phyloP scores from a whole-genome alignment of 2,888 invertebrate genomes.

The Chydorus sphaericus region DNA sequence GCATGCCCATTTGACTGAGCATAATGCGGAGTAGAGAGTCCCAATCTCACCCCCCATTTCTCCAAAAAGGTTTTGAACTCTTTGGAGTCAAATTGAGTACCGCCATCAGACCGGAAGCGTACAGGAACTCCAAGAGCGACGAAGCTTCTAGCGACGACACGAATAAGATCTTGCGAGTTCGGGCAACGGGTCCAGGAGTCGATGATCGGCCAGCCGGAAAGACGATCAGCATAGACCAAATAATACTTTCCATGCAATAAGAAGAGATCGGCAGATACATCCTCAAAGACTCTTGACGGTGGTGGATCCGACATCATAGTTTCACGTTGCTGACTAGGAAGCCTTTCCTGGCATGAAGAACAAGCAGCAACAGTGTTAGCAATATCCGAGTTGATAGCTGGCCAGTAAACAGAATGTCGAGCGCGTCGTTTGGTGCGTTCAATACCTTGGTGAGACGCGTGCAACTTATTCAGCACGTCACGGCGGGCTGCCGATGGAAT shows the following conservation, averaged over 20 bases:
- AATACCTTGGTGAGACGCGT: constrained; percentile 20
- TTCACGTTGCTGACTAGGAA: neutral
- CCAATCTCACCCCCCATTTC: constrained; percentile 3
- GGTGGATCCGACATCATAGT: neutral
- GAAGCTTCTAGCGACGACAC: constrained; percentile 14
- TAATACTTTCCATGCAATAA: constrained; percentile 1
- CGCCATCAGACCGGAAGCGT: constrained; percentile 11
- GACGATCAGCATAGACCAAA: constrained; percentile 10
- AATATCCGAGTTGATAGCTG: constrained; percentile 15
- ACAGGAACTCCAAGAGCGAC: constrained; percentile 12
- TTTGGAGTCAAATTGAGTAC: constrained; percentile 12
- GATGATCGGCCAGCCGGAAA: constrained; percentile 12
- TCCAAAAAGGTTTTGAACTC: constrained; percentile 12
- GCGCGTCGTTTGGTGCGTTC: constrained; percentile 18
- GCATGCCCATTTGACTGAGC: constrained; percentile 10
- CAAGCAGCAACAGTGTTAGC: neutral
- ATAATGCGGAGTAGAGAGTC: constrained; percentile 7
- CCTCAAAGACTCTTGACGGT: constrained; percentile 3
- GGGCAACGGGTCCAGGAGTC: constrained; percentile 14
- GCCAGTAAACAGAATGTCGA: constrained; percentile 20
- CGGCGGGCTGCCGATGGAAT: constrained; percentile 15
- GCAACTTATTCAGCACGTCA: constrained; percentile 18
- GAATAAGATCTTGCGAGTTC: constrained; percentile 3
- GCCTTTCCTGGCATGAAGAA: constrained; percentile 2
- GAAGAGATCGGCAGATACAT: constrained; percentile 8